These are phyloP conservation scores for Lingula anatina DNA, from an alignment of 2,888 invertebrate species.

Conservation along the genomic window DNA sequence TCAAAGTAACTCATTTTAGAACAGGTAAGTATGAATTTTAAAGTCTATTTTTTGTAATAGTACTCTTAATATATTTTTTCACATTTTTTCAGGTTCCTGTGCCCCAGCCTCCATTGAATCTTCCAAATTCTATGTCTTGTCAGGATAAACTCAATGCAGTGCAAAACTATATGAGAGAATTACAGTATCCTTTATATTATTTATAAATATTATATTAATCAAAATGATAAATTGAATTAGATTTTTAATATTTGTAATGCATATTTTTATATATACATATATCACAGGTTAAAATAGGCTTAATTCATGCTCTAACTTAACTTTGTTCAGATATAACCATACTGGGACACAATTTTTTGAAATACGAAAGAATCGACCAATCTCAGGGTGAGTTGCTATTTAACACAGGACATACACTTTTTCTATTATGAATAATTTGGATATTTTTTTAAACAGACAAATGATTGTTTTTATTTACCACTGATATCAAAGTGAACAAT, in stretches of 20 bases:
- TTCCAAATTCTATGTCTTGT: conserved; percentile 23
- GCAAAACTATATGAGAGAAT: conserved; percentile 46
- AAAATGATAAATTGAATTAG: too few relatives aligned
- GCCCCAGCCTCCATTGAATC: conserved; percentile 33
- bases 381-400: conserved; percentile 38
- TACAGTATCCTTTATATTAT: conserved; percentile 42
- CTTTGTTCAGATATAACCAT: conserved; percentile 52
- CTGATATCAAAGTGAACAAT: too few relatives aligned
- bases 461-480: too few relatives aligned
- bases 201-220: neutral
- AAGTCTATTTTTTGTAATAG: too few relatives aligned
- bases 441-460: neutral
- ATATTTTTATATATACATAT: too few relatives aligned
- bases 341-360: conserved; percentile 54
- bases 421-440: neutral
- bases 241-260: neutral
- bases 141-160: conserved; percentile 32
- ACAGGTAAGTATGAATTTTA: too few relatives aligned
- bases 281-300: too few relatives aligned
- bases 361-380: conserved; percentile 47
- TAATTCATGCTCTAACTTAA: too few relatives aligned
- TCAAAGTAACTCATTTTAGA: too few relatives aligned
- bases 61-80: neutral
- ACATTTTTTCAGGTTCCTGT: conserved; percentile 32
- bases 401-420: neutral